Evolutionary conservation across 2,113 vertebrate genomes (phyloP).

Genomic region (Psophia crepitans): DNA sequence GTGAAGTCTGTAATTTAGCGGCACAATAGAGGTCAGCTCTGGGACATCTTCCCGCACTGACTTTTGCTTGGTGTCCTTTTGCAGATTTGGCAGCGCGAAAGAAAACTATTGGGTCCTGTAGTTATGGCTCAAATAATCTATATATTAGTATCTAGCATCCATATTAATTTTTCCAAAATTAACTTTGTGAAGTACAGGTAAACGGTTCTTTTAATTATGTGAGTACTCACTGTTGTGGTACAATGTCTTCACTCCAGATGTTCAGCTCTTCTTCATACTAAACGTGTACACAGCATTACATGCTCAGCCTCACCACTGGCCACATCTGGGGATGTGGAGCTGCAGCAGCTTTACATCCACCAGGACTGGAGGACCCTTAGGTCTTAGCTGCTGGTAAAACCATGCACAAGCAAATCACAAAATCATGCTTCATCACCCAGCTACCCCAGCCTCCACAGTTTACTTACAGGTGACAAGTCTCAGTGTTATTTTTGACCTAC

Average conservation of each 20-base stretch:
- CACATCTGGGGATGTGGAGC: accelerated
- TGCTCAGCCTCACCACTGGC: background rate
- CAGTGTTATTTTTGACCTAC: background rate
- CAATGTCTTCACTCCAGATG: background rate
- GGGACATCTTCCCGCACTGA: background rate
- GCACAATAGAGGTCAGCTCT: background rate
- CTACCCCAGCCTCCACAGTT: background rate
- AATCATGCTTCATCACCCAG: background rate
- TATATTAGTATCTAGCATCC: accelerated
- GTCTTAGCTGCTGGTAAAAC: background rate
- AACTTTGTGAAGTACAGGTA: background rate
- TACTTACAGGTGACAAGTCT: background rate
- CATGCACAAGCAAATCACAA: background rate
- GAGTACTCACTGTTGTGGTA: background rate
- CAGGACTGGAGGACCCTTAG: too few relatives aligned
- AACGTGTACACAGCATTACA: accelerated
- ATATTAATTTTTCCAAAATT: background rate
- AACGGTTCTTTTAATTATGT: background rate
- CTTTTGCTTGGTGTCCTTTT: background rate
- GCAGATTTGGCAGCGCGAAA: background rate
- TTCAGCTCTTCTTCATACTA: background rate
- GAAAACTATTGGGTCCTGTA: background rate
- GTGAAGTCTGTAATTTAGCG: background rate
- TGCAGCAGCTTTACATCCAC: accelerated
- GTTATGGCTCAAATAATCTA: background rate